Conservation (phyloP, 2,113 vertebrate genomes). For the Poicephalus gulielmi region DNA sequence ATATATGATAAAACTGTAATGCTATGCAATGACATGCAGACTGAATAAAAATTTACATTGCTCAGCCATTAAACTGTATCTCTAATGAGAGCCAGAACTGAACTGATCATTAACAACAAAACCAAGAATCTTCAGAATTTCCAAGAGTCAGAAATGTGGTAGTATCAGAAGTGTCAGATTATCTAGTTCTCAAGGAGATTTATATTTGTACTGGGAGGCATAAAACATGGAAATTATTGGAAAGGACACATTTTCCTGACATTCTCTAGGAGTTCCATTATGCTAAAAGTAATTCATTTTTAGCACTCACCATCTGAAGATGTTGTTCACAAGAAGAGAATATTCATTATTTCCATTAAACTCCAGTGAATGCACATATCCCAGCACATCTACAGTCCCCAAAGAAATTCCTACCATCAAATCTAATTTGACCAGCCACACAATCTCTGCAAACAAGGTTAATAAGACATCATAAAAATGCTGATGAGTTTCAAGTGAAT, state of each 20-base stretch:
- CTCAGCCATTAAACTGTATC: background rate
- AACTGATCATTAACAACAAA: background rate
- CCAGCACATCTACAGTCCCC: background rate
- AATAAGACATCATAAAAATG: conserved; percentile 35
- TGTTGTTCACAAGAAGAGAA: background rate
- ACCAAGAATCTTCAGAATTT: background rate
- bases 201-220: background rate
- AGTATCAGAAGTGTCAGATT: background rate
- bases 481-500: conserved; percentile 26
- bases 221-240: background rate
- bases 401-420: background rate
- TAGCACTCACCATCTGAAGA: background rate
- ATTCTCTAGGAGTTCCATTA: background rate
- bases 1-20: background rate
- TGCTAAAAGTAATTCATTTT: background rate
- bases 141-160: background rate
- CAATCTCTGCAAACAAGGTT: conserved; percentile 41
- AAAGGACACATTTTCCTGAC: conserved; percentile 4
- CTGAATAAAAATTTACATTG: background rate
- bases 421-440: conserved; percentile 13
- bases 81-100: background rate
- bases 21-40: background rate
- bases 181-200: background rate
- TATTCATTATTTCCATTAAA: conserved; percentile 48
- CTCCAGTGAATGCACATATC: background rate